A percentile compares a stretch with the other conserved stretches of the same genome.
Conservation (phyloP, 2,888 invertebrate species). For the Tigriopus californicus region DNA sequence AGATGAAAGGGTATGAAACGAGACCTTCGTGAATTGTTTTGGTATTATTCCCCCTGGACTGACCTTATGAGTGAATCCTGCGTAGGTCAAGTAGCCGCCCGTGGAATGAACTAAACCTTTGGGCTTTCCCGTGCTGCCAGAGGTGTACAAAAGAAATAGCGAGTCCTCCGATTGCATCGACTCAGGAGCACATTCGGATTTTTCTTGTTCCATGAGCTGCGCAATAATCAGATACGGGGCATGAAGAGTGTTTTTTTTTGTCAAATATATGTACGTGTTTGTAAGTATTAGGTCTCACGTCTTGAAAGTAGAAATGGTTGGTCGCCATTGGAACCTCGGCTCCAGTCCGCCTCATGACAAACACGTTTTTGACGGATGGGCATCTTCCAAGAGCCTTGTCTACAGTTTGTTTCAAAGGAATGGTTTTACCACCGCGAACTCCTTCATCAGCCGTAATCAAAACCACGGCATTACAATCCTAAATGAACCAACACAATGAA, state of each 20-base stretch:
- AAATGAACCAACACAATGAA: too few species aligned
- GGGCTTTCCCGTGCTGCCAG: conserved; percentile 34
- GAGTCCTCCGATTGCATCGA: conserved; percentile 31
- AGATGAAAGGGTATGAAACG: background rate
- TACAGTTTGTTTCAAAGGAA: conserved; percentile 30
- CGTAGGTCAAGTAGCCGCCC: conserved; percentile 22
- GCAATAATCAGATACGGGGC: conserved; percentile 21
- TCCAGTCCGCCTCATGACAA: conserved; percentile 29
- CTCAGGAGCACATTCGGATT: conserved; percentile 25
- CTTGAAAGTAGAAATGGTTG: conserved; percentile 21
- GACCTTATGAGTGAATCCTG: conserved; percentile 21
- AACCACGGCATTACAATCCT: conserved; percentile 23
- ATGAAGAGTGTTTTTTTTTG: too few species aligned
- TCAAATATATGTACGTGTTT: too few species aligned
- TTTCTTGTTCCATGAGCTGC: conserved; percentile 27
- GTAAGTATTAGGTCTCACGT: too few species aligned
- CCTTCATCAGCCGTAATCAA: conserved; percentile 32
- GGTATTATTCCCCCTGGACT: conserved; percentile 5
- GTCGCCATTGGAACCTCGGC: conserved; percentile 25
- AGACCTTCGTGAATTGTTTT: background rate
- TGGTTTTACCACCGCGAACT: conserved; percentile 27
- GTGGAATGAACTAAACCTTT: conserved; percentile 26
- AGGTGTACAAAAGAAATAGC: conserved; percentile 34
- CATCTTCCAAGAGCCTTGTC: conserved; percentile 28
- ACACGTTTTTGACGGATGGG: conserved; percentile 28